Percentiles rank a stretch among this genome's conserved stretches.
These are phyloP conservation scores for Halictus rubicundus DNA, from an alignment of 1,140 invertebrate genomes.

Conservation along the genomic window DNA sequence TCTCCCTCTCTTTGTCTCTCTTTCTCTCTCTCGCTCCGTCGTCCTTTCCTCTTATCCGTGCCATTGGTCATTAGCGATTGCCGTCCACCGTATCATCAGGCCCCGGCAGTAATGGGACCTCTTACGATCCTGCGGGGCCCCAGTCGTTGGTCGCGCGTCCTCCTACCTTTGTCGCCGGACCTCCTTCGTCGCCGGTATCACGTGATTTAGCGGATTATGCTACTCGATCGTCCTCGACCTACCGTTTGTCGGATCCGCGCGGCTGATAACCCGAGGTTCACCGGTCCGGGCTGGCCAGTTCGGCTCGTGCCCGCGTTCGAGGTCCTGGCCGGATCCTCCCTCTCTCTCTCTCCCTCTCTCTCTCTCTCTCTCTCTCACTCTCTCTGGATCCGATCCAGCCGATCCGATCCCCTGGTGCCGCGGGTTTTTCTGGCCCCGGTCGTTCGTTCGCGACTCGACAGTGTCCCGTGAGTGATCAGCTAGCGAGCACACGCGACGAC, in stretches of 20 bases:
- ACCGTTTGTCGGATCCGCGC: constrained; percentile 53
- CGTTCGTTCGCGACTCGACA: constrained; percentile 16
- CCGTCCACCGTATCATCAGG: constrained; percentile 64
- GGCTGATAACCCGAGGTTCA: constrained; percentile 33
- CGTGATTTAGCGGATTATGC: constrained; percentile 58
- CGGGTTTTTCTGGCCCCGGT: constrained; percentile 21
- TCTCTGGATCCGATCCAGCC: not conserved
- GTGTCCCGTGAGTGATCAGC: constrained; percentile 12
- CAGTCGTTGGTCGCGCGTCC: constrained; percentile 64
- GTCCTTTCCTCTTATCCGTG: constrained; percentile 65
- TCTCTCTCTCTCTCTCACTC: too few species aligned
- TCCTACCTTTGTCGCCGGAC: not conserved
- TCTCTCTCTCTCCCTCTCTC: too few species aligned
- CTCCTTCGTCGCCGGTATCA: constrained; percentile 38
- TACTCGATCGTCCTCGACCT: constrained; percentile 28
- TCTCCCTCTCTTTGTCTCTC: too few species aligned
- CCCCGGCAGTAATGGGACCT: constrained; percentile 63
- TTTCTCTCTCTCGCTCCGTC: too few species aligned
- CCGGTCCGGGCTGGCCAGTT: constrained; percentile 5
- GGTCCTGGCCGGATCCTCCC: too few species aligned
- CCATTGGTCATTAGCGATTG: constrained; percentile 69
- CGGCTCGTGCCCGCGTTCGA: constrained; percentile 33
- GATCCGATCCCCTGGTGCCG: constrained; percentile 5
- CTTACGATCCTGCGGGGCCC: constrained; percentile 52
- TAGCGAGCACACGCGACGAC: not conserved